A percentile compares a stretch with the other conserved stretches of the same genome.
These are phyloP conservation scores for Ips typographus DNA, from an alignment of 1,140 invertebrate species.

Conservation along the genomic window DNA sequence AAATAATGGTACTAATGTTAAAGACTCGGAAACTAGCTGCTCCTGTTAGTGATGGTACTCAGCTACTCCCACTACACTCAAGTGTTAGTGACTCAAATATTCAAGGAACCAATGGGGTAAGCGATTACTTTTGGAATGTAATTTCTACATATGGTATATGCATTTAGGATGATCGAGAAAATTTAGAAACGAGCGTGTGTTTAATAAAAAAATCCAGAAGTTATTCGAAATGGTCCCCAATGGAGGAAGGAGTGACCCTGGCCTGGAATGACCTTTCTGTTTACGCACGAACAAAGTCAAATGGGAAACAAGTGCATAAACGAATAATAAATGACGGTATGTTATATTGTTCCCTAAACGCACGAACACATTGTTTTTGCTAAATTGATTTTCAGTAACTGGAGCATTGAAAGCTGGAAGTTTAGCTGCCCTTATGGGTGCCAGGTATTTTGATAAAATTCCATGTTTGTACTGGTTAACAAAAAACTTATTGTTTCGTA, in stretches of 20 bases:
- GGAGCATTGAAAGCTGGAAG: conserved; percentile 80
- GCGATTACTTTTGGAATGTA: not conserved
- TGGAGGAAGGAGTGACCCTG: conserved; percentile 63
- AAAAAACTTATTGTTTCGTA: conserved; percentile 50
- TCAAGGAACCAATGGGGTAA: not conserved
- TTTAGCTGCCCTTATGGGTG: conserved; percentile 87
- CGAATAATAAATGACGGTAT: conserved; percentile 70
- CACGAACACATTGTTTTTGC: not conserved
- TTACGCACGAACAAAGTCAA: conserved; percentile 62
- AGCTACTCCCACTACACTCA: not conserved
- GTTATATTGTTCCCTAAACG: not conserved
- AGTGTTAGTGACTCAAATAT: not conserved
- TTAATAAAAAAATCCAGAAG: conserved; percentile 41
- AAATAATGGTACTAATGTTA: conserved; percentile 14
- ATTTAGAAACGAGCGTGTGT: conserved; percentile 28
- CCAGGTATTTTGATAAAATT: conserved; percentile 61
- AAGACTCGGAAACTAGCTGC: conserved; percentile 3
- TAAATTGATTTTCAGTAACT: conserved; percentile 56
- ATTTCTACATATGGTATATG: not conserved
- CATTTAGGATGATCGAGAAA: conserved; percentile 29
- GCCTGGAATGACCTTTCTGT: conserved; percentile 76
- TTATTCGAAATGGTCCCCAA: conserved; percentile 57
- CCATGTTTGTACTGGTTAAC: not conserved
- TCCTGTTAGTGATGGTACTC: conserved; percentile 2
- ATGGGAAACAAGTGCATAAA: conserved; percentile 58